A percentile compares a stretch with the other conserved stretches of the same genome.
Conservation (phyloP, 2,113 vertebrate species). For the Indicator indicator region DNA sequence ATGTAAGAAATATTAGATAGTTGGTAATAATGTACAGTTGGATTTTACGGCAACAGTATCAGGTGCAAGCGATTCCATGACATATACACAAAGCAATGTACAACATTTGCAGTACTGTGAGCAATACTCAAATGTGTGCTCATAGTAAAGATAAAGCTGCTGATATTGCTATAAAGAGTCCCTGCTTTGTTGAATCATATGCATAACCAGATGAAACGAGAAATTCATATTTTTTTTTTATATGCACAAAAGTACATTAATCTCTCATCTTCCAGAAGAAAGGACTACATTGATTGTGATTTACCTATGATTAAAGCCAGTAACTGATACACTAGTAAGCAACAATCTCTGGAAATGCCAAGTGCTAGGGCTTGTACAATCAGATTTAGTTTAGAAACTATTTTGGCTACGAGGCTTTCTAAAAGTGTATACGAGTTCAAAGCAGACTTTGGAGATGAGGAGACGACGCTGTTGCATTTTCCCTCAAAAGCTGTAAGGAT, state of each 20-base stretch:
- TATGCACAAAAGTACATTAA: background rate
- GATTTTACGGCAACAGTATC: background rate
- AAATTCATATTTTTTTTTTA: background rate
- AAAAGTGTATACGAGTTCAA: background rate
- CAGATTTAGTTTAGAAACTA: background rate
- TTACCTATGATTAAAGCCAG: background rate
- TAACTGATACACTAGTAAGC: background rate
- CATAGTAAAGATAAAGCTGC: background rate
- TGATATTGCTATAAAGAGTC: background rate
- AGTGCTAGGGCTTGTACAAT: background rate
- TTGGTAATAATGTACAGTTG: background rate
- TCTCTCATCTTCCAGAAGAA: background rate
- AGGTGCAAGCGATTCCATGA: background rate
- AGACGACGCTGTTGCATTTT: background rate
- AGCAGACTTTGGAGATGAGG: background rate
- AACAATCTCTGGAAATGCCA: background rate
- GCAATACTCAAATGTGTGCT: background rate
- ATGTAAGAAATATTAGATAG: background rate
- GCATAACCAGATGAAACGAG: background rate
- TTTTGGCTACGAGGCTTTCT: background rate
- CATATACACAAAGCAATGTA: background rate
- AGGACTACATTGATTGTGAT: rapidly evolving
- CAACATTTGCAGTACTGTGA: background rate
- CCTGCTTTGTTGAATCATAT: background rate
- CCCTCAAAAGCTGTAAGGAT: background rate